Conservation (phyloP, 2,113 vertebrate species). For the Phodopus roborovskii region DNA sequence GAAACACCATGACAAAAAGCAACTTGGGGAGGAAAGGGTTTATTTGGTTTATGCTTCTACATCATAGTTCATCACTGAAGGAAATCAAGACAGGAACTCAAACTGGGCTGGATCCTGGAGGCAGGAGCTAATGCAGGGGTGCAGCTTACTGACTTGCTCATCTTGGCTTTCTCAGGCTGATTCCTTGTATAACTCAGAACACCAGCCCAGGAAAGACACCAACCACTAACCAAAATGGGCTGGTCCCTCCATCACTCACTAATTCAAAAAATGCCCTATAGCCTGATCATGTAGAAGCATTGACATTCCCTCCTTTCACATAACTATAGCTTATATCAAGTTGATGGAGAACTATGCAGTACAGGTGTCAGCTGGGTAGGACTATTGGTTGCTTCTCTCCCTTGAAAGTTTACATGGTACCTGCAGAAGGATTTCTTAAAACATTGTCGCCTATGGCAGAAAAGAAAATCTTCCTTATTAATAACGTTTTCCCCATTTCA, state of each 20-base stretch:
- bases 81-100: background rate
- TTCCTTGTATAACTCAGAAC: background rate
- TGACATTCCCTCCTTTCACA: background rate
- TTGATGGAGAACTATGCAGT: background rate
- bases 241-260: background rate
- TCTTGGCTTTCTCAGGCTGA: background rate
- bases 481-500: constrained; percentile 76
- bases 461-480: constrained; percentile 52
- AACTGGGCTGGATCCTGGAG: background rate
- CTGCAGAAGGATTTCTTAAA: constrained; percentile 65
- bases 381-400: background rate
- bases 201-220: background rate
- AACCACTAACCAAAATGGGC: background rate
- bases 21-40: background rate
- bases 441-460: constrained; percentile 63
- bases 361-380: too few species aligned
- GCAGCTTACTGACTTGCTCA: background rate
- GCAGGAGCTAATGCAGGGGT: background rate
- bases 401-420: background rate
- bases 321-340: background rate
- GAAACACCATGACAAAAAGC: background rate
- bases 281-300: background rate
- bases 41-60: background rate
- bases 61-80: background rate
- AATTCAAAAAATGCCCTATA: background rate